Conservation (phyloP, 2,888 invertebrate species). For the Epicampocera succincta region DNA sequence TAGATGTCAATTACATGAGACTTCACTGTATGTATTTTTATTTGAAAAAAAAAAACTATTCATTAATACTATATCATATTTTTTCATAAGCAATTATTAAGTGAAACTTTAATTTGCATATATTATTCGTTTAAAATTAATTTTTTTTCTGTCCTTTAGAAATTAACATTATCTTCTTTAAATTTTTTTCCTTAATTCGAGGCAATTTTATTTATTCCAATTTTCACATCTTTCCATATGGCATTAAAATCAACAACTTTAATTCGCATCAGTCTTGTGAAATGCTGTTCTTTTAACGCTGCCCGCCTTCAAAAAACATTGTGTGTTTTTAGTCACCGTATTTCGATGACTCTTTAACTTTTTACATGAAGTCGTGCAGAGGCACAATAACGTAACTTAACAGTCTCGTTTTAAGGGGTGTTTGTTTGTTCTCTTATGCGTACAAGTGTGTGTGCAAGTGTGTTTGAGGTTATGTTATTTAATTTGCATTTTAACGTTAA, state of each 20-base stretch:
- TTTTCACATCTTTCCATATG: conserved; percentile 67
- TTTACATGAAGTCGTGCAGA: not conserved
- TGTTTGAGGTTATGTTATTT: conserved; percentile 34
- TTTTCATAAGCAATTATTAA: no score
- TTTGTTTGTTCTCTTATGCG: not conserved
- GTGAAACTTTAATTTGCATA: no score
- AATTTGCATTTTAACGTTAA: conserved; percentile 19
- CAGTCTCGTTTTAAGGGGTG: conserved; percentile 4
- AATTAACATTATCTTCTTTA: not conserved
- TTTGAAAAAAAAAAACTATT: no score
- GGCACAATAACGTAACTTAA: conserved; percentile 33
- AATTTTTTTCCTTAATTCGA: conserved; percentile 1
- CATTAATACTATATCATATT: no score
- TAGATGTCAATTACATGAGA: no score
- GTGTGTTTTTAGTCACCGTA: conserved; percentile 56
- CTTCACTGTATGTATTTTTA: no score
- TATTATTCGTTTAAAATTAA: no score
- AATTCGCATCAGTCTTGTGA: conserved; percentile 25
- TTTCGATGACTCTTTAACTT: conserved; percentile 16
- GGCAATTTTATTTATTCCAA: conserved; percentile 47
- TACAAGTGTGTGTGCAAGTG: no score
- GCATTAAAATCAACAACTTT: conserved; percentile 36
- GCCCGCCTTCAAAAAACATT: not conserved
- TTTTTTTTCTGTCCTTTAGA: no score
- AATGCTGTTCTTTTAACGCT: not conserved